These are phyloP conservation scores for Thalassarche chlororhynchos DNA, from an alignment of 2,113 vertebrate species.

Conservation along the genomic window DNA sequence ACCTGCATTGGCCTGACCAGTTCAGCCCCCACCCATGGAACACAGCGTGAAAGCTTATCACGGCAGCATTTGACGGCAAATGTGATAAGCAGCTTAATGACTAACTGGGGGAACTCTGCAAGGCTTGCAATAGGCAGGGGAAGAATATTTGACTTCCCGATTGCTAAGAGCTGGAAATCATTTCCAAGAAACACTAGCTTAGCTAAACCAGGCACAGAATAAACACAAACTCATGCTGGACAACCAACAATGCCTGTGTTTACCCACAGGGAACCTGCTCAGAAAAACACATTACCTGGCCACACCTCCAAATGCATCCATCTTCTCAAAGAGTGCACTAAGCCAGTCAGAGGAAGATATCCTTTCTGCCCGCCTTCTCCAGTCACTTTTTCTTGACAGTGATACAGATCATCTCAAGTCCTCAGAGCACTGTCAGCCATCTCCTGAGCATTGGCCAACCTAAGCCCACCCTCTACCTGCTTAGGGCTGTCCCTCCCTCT, in stretches of 20 bases:
- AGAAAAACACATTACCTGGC: neutral
- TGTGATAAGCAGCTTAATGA: conserved; percentile 37
- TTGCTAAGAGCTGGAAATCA: neutral
- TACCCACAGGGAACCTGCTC: neutral
- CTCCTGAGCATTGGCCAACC: neutral
- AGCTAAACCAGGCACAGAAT: conserved; percentile 3
- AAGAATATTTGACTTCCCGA: neutral
- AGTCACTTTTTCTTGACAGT: neutral
- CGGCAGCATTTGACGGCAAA: fast-evolving
- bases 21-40: neutral
- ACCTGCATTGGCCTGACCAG: neutral
- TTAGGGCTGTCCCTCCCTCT: neutral
- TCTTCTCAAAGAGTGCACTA: neutral
- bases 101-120: neutral
- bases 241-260: neutral
- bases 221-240: neutral
- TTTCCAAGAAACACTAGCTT: neutral
- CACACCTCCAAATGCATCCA: neutral
- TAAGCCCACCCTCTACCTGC: neutral
- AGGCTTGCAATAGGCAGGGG: neutral
- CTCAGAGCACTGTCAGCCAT: neutral
- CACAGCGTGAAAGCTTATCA: neutral
- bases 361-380: neutral
- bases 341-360: neutral
- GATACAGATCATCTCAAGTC: neutral